These are phyloP conservation scores for Volucella zonaria DNA, from an alignment of 2,888 invertebrate species.

Conservation along the genomic window DNA sequence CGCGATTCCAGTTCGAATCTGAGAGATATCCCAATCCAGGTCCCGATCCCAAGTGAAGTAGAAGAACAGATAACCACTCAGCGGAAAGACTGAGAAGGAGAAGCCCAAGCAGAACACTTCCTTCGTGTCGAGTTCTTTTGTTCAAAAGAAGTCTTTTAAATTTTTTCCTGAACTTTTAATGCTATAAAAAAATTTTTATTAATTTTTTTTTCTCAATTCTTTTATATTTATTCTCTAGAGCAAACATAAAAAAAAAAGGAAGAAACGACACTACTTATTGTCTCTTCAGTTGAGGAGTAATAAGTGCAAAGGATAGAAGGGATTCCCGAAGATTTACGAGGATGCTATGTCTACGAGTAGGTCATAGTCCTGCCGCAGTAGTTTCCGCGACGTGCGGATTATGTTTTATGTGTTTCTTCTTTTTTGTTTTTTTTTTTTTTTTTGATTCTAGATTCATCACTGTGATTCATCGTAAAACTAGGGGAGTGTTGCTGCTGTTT, in stretches of 20 bases:
- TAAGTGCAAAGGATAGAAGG: conserved; percentile 46
- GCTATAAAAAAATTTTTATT: conserved; percentile 40
- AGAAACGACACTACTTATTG: conserved; percentile 51
- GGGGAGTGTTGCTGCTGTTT: conserved; percentile 36
- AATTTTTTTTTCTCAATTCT: conserved; percentile 56
- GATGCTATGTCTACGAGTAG: conserved; percentile 28
- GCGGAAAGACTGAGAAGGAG: conserved; percentile 32
- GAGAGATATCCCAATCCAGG: conserved; percentile 13
- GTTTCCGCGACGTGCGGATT: conserved; percentile 45
- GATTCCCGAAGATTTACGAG: conserved; percentile 50
- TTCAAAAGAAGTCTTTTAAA: conserved; percentile 34
- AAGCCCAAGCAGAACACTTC: conserved; percentile 51
- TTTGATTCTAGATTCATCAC: no score
- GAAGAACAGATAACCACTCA: conserved; percentile 44
- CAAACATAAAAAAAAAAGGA: conserved; percentile 59
- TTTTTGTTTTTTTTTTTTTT: no score
- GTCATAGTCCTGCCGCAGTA: conserved; percentile 1
- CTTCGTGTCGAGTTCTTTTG: conserved; percentile 62
- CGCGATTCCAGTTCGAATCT: conserved; percentile 29
- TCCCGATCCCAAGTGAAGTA: not conserved
- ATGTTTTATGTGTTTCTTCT: conserved; percentile 10
- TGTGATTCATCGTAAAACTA: conserved; percentile 40
- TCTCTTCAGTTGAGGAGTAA: conserved; percentile 53
- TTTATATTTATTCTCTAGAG: conserved; percentile 72
- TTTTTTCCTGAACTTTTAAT: conserved; percentile 36